These are phyloP conservation scores for Nephrotoma flavescens DNA, from an alignment of 2,888 invertebrate species.

Conservation along the genomic window DNA sequence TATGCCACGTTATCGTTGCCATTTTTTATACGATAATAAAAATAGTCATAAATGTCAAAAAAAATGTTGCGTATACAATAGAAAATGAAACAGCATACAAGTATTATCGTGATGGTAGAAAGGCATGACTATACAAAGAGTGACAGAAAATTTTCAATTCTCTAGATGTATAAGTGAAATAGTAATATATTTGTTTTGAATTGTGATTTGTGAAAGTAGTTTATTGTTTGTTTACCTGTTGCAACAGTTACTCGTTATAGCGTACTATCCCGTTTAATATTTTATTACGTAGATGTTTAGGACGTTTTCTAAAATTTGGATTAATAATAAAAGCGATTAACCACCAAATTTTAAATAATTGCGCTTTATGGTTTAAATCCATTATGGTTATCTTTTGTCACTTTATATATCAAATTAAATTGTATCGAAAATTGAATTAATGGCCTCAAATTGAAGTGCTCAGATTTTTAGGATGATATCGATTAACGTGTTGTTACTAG, in stretches of 20 bases:
- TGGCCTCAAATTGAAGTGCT: too few species aligned
- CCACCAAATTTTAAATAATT: too few species aligned
- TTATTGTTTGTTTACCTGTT: neutral
- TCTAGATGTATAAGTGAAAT: neutral
- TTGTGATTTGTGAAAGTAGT: neutral
- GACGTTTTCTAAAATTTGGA: too few species aligned
- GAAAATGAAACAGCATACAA: neutral
- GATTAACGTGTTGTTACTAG: too few species aligned
- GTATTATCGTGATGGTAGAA: neutral
- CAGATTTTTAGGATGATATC: too few species aligned
- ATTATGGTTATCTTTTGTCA: too few species aligned
- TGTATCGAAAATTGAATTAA: too few species aligned
- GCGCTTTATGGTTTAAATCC: too few species aligned
- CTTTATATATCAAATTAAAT: too few species aligned
- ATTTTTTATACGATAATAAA: neutral
- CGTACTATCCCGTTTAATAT: neutral
- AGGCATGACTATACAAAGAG: neutral
- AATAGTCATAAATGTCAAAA: neutral
- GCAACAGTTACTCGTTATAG: neutral
- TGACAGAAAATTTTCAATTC: neutral
- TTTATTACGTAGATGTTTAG: too few species aligned
- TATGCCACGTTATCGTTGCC: conserved; percentile 5
- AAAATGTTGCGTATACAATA: neutral
- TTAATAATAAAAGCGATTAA: too few species aligned
- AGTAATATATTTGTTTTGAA: neutral